These are phyloP conservation scores for Achroia grisella DNA, from an alignment of 1,140 invertebrate species.

Conservation along the genomic window DNA sequence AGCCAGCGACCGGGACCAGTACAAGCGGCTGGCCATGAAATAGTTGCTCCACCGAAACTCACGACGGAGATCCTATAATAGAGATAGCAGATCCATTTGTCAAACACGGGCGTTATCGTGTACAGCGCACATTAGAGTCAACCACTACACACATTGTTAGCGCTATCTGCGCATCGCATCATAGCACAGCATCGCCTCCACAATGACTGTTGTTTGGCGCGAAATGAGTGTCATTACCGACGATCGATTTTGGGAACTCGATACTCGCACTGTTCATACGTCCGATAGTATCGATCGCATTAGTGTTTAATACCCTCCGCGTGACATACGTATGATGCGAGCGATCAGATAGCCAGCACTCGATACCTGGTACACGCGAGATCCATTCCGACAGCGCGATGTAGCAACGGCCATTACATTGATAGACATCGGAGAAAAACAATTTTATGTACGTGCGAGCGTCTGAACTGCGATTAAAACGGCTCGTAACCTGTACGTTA, in stretches of 20 bases:
- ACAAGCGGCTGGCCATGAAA: no score
- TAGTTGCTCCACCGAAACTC: no score
- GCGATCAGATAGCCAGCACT: no score
- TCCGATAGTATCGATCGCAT: not conserved
- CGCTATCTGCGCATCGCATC: slow-evolving; percentile 2
- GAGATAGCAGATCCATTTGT: slow-evolving; percentile 1
- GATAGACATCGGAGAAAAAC: not conserved
- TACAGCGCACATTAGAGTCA: not conserved
- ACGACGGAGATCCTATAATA: not conserved
- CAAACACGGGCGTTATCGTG: no score
- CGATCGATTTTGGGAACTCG: not conserved
- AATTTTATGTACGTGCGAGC: not conserved
- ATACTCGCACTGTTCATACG: not conserved
- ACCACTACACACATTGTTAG: not conserved
- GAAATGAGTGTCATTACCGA: not conserved
- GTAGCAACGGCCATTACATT: not conserved
- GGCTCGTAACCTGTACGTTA: no score
- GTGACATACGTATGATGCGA: not conserved
- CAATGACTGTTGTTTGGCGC: not conserved
- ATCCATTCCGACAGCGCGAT: not conserved
- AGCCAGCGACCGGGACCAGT: no score
- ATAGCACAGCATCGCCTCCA: not conserved
- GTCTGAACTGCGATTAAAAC: no score
- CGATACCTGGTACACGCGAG: not conserved
- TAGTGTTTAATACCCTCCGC: not conserved